Percentiles rank a stretch among this genome's conserved stretches.
Evolutionary conservation across 2,888 invertebrate species (phyloP).

Genomic region (Ochropleura leucogaster): DNA sequence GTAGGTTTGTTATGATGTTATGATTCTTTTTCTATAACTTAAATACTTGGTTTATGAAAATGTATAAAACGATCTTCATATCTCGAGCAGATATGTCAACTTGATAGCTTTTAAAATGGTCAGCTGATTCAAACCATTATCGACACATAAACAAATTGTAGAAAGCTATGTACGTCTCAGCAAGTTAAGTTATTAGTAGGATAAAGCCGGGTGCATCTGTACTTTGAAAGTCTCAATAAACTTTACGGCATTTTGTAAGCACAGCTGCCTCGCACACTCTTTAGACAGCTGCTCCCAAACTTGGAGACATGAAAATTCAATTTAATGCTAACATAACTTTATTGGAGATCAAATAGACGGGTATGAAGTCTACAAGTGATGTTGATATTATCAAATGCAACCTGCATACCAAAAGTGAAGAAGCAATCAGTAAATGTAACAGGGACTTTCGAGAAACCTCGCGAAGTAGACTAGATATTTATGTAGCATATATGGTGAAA

Average conservation of each 20-base stretch:
- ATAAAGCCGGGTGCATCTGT: constrained; percentile 23
- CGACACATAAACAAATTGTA: constrained; percentile 1
- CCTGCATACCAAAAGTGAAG: constrained; percentile 16
- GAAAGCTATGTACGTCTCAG: not conserved
- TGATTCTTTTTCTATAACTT: too few relatives aligned
- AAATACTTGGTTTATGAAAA: too few relatives aligned
- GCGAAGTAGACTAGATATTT: constrained; percentile 36
- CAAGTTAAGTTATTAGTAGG: constrained; percentile 20
- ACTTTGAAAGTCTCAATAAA: constrained; percentile 46
- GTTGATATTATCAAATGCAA: constrained; percentile 26
- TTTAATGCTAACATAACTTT: constrained; percentile 41
- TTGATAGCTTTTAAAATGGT: too few relatives aligned
- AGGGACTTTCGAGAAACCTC: constrained; percentile 5
- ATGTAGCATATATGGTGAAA: constrained; percentile 42
- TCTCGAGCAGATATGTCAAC: too few relatives aligned
- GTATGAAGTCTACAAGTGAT: constrained; percentile 8
- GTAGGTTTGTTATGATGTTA: too few relatives aligned
- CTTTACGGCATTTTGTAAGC: constrained; percentile 40
- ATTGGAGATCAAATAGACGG: constrained; percentile 21
- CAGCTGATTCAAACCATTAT: not conserved
- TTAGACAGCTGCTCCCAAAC: constrained; percentile 45
- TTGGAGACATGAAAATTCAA: constrained; percentile 46
- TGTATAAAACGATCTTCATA: too few relatives aligned
- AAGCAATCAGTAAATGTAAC: constrained; percentile 35
- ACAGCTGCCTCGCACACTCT: constrained; percentile 35